These are phyloP conservation scores for Erannis defoliaria DNA, from an alignment of 2,888 invertebrate genomes.

Conservation along the genomic window DNA sequence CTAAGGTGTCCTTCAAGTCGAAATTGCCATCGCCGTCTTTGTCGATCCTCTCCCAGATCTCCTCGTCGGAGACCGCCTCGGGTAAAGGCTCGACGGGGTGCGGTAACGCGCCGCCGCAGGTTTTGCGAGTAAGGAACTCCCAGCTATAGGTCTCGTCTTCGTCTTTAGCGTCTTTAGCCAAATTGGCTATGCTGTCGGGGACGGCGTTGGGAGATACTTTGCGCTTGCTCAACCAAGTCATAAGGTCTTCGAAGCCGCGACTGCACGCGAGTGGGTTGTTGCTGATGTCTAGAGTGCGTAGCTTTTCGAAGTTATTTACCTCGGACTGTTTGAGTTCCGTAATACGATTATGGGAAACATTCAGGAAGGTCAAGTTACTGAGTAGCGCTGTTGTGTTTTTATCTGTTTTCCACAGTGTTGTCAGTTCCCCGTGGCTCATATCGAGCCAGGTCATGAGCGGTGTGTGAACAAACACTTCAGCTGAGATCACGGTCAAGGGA, in stretches of 20 bases:
- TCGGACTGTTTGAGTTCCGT: slow-evolving; percentile 86
- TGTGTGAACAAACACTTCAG: slow-evolving; percentile 88
- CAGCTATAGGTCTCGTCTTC: slow-evolving; percentile 75
- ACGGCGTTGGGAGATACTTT: slow-evolving; percentile 85
- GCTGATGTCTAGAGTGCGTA: slow-evolving; percentile 87
- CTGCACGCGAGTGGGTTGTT: slow-evolving; percentile 90
- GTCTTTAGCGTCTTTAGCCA: slow-evolving; percentile 71
- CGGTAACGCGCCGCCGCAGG: slow-evolving; percentile 68
- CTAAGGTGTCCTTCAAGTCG: slow-evolving; percentile 76
- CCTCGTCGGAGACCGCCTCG: slow-evolving; percentile 72
- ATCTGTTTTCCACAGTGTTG: slow-evolving; percentile 88
- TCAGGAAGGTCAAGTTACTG: slow-evolving; percentile 85
- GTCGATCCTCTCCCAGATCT: slow-evolving; percentile 81
- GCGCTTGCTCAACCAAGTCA: slow-evolving; percentile 87
- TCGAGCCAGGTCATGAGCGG: slow-evolving; percentile 89
- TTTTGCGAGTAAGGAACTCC: slow-evolving; percentile 80
- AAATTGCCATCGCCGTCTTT: slow-evolving; percentile 73
- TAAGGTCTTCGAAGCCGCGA: slow-evolving; percentile 88
- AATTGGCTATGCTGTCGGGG: slow-evolving; percentile 71
- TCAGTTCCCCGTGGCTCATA: slow-evolving; percentile 89
- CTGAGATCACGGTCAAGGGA: slow-evolving; percentile 88
- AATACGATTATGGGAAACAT: slow-evolving; percentile 87
- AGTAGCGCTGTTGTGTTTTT: slow-evolving; percentile 79
- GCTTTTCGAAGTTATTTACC: slow-evolving; percentile 84
- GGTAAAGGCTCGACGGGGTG: slow-evolving; percentile 72